A percentile compares a stretch with the other conserved stretches of the same genome.
Conservation (phyloP, 2,888 invertebrate genomes). For the Eupithecia centaureata region DNA sequence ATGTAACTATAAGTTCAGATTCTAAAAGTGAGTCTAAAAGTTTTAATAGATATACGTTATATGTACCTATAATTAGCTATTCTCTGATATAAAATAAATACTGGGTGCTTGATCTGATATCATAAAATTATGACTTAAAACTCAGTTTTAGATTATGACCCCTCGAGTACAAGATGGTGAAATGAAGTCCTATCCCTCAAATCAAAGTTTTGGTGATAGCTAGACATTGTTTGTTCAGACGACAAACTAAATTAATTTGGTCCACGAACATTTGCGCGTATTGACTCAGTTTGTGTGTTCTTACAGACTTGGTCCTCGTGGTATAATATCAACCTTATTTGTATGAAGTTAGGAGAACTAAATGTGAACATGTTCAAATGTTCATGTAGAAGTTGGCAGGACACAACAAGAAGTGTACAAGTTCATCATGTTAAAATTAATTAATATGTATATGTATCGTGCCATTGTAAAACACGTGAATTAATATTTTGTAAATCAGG, state of each 20-base stretch:
- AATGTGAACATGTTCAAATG: neutral
- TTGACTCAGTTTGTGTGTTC: slow-evolving; percentile 29
- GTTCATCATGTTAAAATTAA: neutral
- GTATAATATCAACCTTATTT: neutral
- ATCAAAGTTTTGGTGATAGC: slow-evolving; percentile 11
- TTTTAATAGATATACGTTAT: neutral
- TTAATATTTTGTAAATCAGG: neutral
- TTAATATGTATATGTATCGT: neutral
- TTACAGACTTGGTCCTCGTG: neutral
- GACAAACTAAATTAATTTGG: slow-evolving; percentile 33
- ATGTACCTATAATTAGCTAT: neutral
- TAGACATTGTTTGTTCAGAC: slow-evolving; percentile 19
- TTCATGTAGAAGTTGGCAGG: neutral
- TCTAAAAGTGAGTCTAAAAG: neutral
- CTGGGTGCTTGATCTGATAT: neutral
- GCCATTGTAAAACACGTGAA: neutral
- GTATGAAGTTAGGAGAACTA: neutral
- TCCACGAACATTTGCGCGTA: slow-evolving; percentile 17
- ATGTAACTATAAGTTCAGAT: neutral
- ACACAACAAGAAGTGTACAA: neutral
- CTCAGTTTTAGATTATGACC: neutral
- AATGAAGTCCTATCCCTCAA: neutral
- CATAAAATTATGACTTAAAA: neutral
- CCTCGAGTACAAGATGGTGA: neutral
- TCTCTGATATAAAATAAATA: neutral